A percentile compares a stretch with the other conserved stretches of the same genome.
Conservation (phyloP, 2,113 vertebrate species). For the Gambusia holbrooki region DNA sequence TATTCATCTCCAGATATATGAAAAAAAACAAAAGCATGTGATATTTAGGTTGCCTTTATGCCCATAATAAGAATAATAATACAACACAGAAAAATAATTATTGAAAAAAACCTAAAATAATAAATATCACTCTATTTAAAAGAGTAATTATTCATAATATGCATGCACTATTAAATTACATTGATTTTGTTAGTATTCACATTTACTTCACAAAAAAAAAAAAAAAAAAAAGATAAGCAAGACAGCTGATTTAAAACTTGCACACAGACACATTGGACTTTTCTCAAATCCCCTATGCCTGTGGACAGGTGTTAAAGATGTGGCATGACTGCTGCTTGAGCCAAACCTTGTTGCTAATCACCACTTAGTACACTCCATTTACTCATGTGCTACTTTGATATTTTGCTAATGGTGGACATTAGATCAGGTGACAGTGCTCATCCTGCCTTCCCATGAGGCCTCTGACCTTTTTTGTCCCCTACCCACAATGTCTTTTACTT, state of each 20-base stretch:
- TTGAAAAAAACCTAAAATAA: no score
- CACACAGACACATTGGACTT: constrained; percentile 33
- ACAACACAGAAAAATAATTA: not conserved
- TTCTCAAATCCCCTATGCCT: constrained; percentile 43
- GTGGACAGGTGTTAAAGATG: constrained; percentile 64
- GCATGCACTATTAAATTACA: constrained; percentile 36
- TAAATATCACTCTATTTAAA: not conserved
- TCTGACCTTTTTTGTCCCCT: constrained; percentile 51
- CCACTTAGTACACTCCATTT: constrained; percentile 69
- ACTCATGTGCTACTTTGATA: constrained; percentile 62
- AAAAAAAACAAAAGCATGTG: no score
- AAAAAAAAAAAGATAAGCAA: constrained; percentile 7
- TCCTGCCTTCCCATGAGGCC: constrained; percentile 38
- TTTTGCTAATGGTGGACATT: constrained; percentile 61
- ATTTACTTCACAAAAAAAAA: not conserved
- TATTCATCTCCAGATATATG: no score
- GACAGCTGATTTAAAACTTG: constrained; percentile 44
- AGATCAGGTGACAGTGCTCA: constrained; percentile 47
- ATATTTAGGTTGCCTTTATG: no score
- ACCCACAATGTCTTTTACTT: constrained; percentile 27
- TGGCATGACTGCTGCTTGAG: constrained; percentile 34
- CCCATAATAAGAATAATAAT: not conserved
- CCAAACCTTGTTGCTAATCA: constrained; percentile 59
- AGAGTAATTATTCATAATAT: not conserved
- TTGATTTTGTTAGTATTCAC: not conserved